Evolutionary conservation across 2,797 vertebrate genomes (phyloP).

Genomic region (Steatocranus sp.): DNA sequence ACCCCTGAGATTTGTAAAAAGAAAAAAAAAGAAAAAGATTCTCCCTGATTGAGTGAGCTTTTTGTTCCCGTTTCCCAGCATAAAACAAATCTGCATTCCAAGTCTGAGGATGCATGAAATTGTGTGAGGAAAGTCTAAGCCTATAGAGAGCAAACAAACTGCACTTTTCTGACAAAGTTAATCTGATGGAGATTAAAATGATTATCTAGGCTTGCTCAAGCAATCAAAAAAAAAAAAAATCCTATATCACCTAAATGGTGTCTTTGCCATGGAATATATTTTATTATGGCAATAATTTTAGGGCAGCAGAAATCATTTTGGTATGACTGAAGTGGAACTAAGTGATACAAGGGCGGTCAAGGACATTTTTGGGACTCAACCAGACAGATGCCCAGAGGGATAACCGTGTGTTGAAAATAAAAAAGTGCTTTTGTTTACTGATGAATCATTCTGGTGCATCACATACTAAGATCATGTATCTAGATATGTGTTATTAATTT

Average conservation of each 20-base stretch:
- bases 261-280: not conserved
- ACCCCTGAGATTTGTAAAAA: not conserved
- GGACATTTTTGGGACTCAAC: not conserved
- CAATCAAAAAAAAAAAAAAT: conserved; percentile 18
- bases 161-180: conserved; percentile 13
- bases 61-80: conserved; percentile 24
- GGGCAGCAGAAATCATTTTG: not conserved
- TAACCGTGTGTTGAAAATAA: not conserved
- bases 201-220: conserved; percentile 24
- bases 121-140: not conserved
- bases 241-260: conserved; percentile 9
- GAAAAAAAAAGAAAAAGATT: not conserved
- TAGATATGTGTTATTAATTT: not conserved
- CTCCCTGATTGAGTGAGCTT: conserved; percentile 8
- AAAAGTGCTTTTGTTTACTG: not conserved
- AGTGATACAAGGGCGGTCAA: not conserved
- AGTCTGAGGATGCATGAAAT: conserved; percentile 11
- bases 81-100: conserved; percentile 13
- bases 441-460: not conserved
- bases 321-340: conserved; percentile 1
- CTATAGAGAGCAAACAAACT: not conserved
- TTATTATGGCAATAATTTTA: not conserved
- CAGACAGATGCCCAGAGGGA: not conserved
- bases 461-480: not conserved
- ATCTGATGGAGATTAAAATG: conserved; percentile 28